Evolutionary conservation across 2,888 invertebrate genomes (phyloP).

Genomic region (Clusia tigrina): DNA sequence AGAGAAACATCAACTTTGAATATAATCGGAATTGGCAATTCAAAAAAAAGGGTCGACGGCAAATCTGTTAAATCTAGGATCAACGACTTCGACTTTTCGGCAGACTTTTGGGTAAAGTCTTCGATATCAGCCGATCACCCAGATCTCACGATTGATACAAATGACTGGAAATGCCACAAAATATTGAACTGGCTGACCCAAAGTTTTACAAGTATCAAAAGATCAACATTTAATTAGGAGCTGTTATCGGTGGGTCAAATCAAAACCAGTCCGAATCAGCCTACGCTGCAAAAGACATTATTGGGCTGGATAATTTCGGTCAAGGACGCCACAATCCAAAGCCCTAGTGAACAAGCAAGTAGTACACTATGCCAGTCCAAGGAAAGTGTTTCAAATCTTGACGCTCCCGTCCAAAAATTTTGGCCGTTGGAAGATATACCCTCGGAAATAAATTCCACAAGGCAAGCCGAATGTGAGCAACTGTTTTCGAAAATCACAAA

Average conservation of each 20-base stretch:
- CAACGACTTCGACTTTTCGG: constrained; percentile 2
- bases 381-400: too few species aligned
- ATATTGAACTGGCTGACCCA: constrained; percentile 27
- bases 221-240: constrained; percentile 17
- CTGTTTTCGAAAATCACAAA: constrained; percentile 15
- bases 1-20: not conserved
- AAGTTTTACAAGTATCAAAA: constrained; percentile 14
- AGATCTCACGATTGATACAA: constrained; percentile 13
- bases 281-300: constrained; percentile 23
- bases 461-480: too few species aligned
- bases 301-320: constrained; percentile 25
- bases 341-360: not conserved
- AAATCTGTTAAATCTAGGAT: constrained; percentile 1
- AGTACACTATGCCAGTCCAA: too few species aligned
- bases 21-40: not conserved
- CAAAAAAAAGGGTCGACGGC: not conserved
- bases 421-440: not conserved
- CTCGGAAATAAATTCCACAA: too few species aligned
- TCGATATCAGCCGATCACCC: constrained; percentile 23
- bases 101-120: constrained; percentile 16
- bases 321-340: constrained; percentile 19
- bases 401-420: not conserved
- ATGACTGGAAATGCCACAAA: constrained; percentile 13
- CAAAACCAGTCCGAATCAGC: constrained; percentile 16
- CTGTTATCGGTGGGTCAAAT: constrained; percentile 14